Evolutionary conservation across 2,797 vertebrate genomes (phyloP), one percentile per base, ranked within the genome.

Genomic region (Diglossa cyanea): DNA sequence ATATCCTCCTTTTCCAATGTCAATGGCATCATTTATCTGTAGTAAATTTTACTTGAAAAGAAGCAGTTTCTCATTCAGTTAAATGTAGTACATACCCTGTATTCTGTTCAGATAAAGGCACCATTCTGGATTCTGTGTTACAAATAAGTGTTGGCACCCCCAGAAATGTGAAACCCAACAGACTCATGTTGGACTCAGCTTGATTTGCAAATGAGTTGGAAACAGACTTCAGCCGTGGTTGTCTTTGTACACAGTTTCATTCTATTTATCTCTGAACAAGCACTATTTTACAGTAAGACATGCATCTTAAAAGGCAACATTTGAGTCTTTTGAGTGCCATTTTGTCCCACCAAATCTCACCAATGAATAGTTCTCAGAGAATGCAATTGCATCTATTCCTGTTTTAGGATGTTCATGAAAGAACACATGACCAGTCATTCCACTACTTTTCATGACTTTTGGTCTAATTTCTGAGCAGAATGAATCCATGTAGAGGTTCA

Each of bases 31-130:
- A 86, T 97, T 96, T 97, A 93, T 97, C 81, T 95, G 86, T 24
- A 89, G 86, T 77, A 96, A 96, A 88, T 96, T 97, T 98, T 97
- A 97, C 96, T 97, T 95, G 6, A 40, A 95, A 95, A 96, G 88
- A 97, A 97, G 82, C 86, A 94, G 96, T 97, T 97, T 97, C 94
- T 97, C 92, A 88, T 61, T 95, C 76, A 79, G 75, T 96, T 94
- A 95, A 96, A 58, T 92, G 75, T 42, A 93, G 82, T 90, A 92
- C 50, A 95, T 94, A 86, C 65, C 80, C 93, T 94, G 90, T 92
- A 95, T 97, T 96, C 84, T 94, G 30, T 85, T 93, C 88, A 96
- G 85, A 93, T 35, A 93, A 82, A 87, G 66, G 39, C 35, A 80
- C 45, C 48, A 58, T 65, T 82, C 74, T 81, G 70, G 74, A 80